Evolutionary conservation across 2,113 vertebrate genomes (phyloP).

Genomic region (Catharus bicknelli): DNA sequence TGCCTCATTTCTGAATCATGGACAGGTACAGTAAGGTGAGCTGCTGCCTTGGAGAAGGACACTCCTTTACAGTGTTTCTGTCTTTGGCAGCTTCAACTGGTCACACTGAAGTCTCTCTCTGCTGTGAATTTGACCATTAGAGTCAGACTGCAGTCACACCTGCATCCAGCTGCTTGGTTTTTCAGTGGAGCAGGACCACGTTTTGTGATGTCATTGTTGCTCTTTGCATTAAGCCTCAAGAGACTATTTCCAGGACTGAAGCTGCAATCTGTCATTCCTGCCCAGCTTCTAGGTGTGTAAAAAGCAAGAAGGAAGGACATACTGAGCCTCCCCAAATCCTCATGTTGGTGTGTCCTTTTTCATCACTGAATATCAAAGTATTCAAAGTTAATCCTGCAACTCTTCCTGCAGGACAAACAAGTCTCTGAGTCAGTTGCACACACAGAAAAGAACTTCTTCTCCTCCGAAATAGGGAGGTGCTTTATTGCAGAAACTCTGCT

Average conservation of each 20-base stretch:
- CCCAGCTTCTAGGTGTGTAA: neutral
- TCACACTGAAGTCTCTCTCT: neutral
- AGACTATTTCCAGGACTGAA: constrained; percentile 17
- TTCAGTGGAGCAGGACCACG: neutral
- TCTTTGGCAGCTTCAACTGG: neutral
- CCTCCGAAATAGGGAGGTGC: neutral
- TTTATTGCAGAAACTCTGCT: constrained; percentile 21
- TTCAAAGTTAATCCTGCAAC: constrained; percentile 37
- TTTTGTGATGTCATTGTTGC: neutral
- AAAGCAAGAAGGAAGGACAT: neutral
- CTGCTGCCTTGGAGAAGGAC: neutral
- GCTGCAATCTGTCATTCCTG: neutral
- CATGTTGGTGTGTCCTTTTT: neutral
- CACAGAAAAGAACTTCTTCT: neutral
- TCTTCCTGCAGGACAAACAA: constrained; percentile 38
- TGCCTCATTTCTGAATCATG: neutral
- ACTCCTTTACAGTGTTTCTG: neutral
- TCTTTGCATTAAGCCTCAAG: neutral
- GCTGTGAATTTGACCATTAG: neutral
- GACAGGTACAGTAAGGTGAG: rapidly evolving
- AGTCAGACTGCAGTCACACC: neutral
- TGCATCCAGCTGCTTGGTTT: neutral
- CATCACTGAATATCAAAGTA: neutral
- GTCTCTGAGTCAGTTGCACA: constrained; percentile 19
- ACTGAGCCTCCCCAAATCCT: neutral